Evolutionary conservation across 2,797 vertebrate genomes (phyloP).

Genomic region (Chelonia mydas): DNA sequence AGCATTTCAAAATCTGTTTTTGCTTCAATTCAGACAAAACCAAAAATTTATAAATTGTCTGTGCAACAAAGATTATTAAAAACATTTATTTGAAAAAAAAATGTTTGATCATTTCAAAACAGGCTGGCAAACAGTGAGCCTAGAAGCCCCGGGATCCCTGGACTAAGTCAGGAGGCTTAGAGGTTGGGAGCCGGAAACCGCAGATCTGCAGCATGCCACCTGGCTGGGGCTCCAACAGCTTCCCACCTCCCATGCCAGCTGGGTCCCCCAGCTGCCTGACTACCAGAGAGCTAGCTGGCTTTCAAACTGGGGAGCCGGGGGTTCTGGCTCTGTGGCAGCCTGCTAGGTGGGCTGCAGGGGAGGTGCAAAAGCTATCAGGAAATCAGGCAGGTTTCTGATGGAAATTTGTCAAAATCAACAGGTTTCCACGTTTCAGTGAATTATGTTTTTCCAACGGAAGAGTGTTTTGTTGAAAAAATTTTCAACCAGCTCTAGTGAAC

Average conservation of each 20-base stretch:
- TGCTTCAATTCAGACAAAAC: neutral
- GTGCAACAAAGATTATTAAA: neutral
- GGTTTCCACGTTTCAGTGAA: neutral
- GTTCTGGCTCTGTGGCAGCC: fast-evolving
- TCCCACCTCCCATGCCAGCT: neutral
- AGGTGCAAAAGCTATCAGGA: neutral
- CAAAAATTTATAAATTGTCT: neutral
- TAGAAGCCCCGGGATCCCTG: neutral
- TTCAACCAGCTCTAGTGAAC: neutral
- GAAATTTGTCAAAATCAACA: neutral
- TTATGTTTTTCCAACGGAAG: neutral
- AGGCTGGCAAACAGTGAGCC: neutral
- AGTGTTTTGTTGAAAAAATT: neutral
- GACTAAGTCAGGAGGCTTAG: neutral
- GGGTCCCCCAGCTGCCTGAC: neutral
- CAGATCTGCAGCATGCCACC: neutral
- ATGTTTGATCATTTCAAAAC: neutral
- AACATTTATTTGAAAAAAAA: neutral
- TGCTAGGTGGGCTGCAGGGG: fast-evolving
- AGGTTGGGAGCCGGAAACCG: neutral
- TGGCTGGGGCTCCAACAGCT: neutral
- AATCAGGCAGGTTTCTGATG: neutral
- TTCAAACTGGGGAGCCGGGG: neutral
- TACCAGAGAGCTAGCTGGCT: fast-evolving
- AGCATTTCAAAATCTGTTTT: neutral